phyloP scores from a whole-genome alignment of 1,140 invertebrate species.

The Oedothorax gibbosus region DNA sequence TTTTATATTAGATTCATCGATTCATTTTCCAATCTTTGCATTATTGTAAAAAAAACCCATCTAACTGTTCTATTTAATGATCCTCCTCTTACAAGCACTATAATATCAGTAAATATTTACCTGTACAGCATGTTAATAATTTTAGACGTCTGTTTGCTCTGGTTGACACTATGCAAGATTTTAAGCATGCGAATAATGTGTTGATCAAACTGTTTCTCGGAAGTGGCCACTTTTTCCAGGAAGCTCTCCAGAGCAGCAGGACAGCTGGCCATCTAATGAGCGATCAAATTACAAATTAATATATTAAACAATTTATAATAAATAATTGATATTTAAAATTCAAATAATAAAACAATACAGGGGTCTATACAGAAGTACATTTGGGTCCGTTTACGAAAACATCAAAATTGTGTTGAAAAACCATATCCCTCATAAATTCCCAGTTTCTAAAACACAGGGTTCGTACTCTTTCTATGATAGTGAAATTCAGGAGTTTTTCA shows the following conservation, averaged over 20 bases:
- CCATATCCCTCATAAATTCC: too few relatives aligned
- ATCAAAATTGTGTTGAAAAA: too few relatives aligned
- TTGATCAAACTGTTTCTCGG: conserved; percentile 45
- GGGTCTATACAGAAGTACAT: too few relatives aligned
- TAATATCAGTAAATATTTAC: not conserved
- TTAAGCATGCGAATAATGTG: conserved; percentile 44
- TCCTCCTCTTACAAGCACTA: not conserved
- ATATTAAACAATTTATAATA: too few relatives aligned
- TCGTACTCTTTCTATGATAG: too few relatives aligned
- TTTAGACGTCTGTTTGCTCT: conserved; percentile 51
- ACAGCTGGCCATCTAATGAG: conserved; percentile 24
- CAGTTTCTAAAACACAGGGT: too few relatives aligned
- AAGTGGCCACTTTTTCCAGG: conserved; percentile 32
- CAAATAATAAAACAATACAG: too few relatives aligned
- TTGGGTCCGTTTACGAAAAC: too few relatives aligned
- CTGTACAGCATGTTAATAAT: conserved; percentile 54
- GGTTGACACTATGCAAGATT: conserved; percentile 52
- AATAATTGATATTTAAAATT: too few relatives aligned
- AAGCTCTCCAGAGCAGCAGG: conserved; percentile 42
- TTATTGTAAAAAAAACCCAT: not conserved
- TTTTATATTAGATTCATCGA: not conserved
- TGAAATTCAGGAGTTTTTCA: too few relatives aligned
- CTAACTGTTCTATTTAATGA: not conserved
- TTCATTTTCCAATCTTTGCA: not conserved
- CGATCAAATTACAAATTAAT: not conserved